These are phyloP conservation scores for Carpatolechia fugitivella DNA, from an alignment of 2,888 invertebrate species.

Conservation along the genomic window DNA sequence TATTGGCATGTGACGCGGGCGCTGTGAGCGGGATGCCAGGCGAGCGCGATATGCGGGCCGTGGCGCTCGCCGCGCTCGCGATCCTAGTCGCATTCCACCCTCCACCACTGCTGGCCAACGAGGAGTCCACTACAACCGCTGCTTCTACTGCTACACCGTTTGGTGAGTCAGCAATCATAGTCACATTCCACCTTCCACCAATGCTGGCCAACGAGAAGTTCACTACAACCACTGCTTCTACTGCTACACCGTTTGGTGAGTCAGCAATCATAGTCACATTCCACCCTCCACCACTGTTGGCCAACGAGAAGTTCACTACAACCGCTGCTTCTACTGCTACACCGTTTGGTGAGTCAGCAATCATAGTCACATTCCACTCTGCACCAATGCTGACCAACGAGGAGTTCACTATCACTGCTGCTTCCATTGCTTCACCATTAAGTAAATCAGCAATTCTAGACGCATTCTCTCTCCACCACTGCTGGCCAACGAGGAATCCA, in stretches of 20 bases:
- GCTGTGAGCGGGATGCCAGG: constrained; percentile 65
- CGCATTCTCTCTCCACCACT: constrained; percentile 47
- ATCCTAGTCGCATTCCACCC: constrained; percentile 52
- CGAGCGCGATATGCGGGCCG: constrained; percentile 61
- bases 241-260: constrained; percentile 36
- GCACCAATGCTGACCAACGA: constrained; percentile 40
- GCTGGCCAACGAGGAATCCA: constrained; percentile 31
- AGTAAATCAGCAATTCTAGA: constrained; percentile 49
- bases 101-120: constrained; percentile 41
- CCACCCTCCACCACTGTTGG: constrained; percentile 42
- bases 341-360: constrained; percentile 42
- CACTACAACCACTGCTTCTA: constrained; percentile 28
- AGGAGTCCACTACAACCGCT: constrained; percentile 27
- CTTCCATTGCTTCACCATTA: constrained; percentile 32
- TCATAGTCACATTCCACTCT: constrained; percentile 51
- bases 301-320: constrained; percentile 30
- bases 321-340: constrained; percentile 30
- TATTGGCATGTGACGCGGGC: constrained; percentile 67
- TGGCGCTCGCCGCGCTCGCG: constrained; percentile 67
- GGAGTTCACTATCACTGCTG: constrained; percentile 26
- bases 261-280: constrained; percentile 53
- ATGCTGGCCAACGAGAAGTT: constrained; percentile 33
- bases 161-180: constrained; percentile 47
- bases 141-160: constrained; percentile 31
- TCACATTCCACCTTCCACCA: constrained; percentile 48